These are phyloP conservation scores for Oreochromis mossambicus DNA, from an alignment of 2,797 vertebrate genomes.

Conservation along the genomic window DNA sequence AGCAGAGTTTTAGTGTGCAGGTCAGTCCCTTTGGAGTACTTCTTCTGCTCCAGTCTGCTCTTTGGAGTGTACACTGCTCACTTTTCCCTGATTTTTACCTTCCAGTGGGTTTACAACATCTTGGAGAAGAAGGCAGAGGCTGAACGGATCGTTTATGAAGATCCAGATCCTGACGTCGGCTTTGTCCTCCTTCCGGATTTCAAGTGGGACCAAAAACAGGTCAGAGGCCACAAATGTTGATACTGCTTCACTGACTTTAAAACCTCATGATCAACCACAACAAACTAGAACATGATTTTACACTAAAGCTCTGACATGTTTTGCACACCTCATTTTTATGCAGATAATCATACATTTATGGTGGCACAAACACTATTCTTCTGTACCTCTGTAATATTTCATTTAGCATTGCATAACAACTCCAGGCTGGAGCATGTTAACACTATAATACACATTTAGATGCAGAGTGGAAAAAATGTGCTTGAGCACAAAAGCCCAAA, in stretches of 20 bases:
- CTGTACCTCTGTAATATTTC: neutral
- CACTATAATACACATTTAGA: neutral
- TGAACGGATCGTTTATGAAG: slow-evolving; percentile 86
- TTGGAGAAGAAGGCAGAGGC: slow-evolving; percentile 93
- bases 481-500: neutral
- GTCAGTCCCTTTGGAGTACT: slow-evolving; percentile 51
- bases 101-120: slow-evolving; percentile 96
- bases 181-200: slow-evolving; percentile 94
- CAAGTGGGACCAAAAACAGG: slow-evolving; percentile 98
- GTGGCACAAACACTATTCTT: neutral
- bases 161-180: slow-evolving; percentile 81
- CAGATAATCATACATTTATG: neutral
- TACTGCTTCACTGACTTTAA: neutral
- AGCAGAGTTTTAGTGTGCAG: slow-evolving; percentile 89
- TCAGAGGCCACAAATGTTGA: slow-evolving; percentile 35
- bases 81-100: neutral
- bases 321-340: neutral
- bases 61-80: neutral
- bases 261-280: neutral
- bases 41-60: neutral
- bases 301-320: neutral
- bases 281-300: neutral
- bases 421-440: neutral
- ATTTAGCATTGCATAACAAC: neutral
- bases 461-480: neutral